These are phyloP conservation scores for Sialia sialis DNA, from an alignment of 2,113 vertebrate species.

Conservation along the genomic window DNA sequence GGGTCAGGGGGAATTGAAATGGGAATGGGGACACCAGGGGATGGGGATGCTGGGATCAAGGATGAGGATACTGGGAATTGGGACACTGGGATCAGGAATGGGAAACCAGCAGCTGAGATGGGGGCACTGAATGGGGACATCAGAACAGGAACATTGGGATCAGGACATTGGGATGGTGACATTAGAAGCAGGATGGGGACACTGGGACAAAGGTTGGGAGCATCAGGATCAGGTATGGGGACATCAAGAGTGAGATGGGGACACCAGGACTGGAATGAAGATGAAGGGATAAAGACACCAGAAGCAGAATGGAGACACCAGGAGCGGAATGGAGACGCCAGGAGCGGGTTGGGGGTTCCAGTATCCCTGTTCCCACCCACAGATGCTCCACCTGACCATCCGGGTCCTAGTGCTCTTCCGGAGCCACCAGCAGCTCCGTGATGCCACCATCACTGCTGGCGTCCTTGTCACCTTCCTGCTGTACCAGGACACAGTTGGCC, in stretches of 20 bases:
- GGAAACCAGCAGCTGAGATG: too few species aligned
- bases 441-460: background rate
- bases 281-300: background rate
- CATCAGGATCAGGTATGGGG: too few species aligned
- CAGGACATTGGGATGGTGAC: background rate
- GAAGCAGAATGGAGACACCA: background rate
- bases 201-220: background rate
- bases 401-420: background rate
- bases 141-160: background rate
- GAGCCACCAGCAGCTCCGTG: background rate
- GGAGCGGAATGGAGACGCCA: background rate
- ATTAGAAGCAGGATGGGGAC: background rate
- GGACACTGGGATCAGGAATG: background rate
- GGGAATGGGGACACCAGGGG: background rate
- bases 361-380: background rate
- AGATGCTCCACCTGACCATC: background rate
- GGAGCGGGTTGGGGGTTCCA: background rate
- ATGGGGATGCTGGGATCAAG: accelerated
- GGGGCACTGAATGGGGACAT: too few species aligned
- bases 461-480: background rate
- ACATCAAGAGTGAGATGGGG: too few species aligned
- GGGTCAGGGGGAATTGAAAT: background rate
- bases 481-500: background rate
- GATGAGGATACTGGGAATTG: background rate
- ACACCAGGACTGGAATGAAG: background rate